Evolutionary conservation across 1,140 invertebrate genomes (phyloP).

Genomic region (Sinonovacula constricta): DNA sequence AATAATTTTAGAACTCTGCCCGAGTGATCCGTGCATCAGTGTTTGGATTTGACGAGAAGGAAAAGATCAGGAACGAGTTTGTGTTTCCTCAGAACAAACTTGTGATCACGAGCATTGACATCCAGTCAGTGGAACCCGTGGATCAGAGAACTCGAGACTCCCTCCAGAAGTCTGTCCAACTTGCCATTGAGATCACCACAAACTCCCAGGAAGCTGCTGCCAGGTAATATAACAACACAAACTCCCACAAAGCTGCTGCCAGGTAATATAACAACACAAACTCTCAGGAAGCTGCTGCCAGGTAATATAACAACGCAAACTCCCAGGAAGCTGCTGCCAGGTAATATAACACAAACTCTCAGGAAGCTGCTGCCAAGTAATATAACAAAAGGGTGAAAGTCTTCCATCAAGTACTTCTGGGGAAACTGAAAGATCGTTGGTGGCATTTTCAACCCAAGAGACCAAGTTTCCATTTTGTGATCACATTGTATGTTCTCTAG

Average conservation of each 20-base stretch:
- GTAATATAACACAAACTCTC: no score
- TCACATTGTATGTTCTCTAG: no score
- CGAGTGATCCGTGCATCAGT: conserved; percentile 80
- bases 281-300: conserved; percentile 81
- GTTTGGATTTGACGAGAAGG: conserved; percentile 80
- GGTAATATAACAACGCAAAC: conserved; percentile 79
- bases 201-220: conserved; percentile 81
- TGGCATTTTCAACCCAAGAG: no score
- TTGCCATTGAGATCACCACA: conserved; percentile 81
- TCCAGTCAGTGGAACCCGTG: conserved; percentile 82
- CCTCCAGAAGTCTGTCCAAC: conserved; percentile 81
- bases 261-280: conserved; percentile 80
- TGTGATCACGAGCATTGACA: conserved; percentile 81
- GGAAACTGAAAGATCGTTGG: no score
- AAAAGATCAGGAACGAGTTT: conserved; percentile 77
- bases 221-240: conserved; percentile 79
- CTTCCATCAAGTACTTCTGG: no score
- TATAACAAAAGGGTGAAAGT: no score
- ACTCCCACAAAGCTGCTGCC: conserved; percentile 81
- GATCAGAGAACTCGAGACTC: conserved; percentile 81
- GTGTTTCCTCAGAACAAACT: conserved; percentile 80
- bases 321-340: conserved; percentile 81
- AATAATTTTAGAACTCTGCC: conserved; percentile 79
- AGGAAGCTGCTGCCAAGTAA: no score
- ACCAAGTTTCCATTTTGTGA: no score